Base-by-base conservation (phyloP, 1,140 invertebrate genomes). In the Halesus radiatus region DNA sequence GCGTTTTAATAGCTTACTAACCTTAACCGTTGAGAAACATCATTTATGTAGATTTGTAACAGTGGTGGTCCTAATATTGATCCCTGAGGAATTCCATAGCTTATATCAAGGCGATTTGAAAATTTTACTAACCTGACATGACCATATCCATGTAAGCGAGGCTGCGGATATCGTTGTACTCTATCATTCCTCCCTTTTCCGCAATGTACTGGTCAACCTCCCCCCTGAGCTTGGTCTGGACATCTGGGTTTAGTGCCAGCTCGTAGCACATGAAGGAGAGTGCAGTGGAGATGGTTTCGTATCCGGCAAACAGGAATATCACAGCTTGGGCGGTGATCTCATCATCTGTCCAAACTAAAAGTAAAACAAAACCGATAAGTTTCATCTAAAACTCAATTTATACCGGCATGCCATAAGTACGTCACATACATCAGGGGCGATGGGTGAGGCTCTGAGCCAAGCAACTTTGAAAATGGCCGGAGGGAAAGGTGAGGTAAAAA, bases 161-260 rank as follows among this genome's bases (percentile, higher is more conserved):
- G 56, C 86, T 85, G 29, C 79, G 78, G 15, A 90, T 73, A 53
- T 84, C 83, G 16, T 88, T 86, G 78, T 88, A 89, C n/a, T 81
- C 84, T 7, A 88, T 58, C 70, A 86, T 76, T 7, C 85, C 84
- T 18, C 84, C 81, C 29, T 86, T 80, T 32, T 85, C 37, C 23
- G 52, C 70, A 45, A 84, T 37, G 45, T 84, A 84, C 18, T 80
- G 52, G 79, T 87, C 81, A 6, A 92, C 86, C 84, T 91, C 90
- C 32, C 87, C 80, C 66, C 85, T 83, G 1, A 91, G 76, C 76
- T 83, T 85, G 5, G 91, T 84, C 81, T 92, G 91, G n/a, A 87
- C 80, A 13, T 90, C 87, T 4, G 86, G 88, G 84, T 91, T 84
- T 13, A 85, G 62, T 4, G 90, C 90, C 52, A 92, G 84, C 64